Conservation (phyloP, 2,888 invertebrate species). For the Drosophila lacicola region DNA sequence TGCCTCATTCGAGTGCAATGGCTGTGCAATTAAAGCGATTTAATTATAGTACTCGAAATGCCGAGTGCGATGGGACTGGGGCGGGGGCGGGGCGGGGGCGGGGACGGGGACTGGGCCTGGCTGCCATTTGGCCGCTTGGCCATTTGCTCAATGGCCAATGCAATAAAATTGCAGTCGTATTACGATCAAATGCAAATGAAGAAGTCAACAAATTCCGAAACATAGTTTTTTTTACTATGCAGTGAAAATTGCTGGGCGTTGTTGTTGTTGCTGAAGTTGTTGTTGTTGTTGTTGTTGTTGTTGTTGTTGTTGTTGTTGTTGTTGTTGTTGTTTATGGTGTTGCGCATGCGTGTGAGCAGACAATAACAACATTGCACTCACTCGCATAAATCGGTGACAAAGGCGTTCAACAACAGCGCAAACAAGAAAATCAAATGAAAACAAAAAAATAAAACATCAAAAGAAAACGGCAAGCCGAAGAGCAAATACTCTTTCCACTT, state of each 20-base stretch:
- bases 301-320: not conserved
- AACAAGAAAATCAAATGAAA: conserved; percentile 16
- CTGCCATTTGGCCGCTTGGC: conserved; percentile 22
- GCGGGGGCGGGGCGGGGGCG: not conserved
- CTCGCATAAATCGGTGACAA: conserved; percentile 46
- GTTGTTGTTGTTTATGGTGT: conserved; percentile 17
- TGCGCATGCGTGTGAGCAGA: conserved; percentile 67
- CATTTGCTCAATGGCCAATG: conserved; percentile 30
- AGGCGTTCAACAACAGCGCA: conserved; percentile 25
- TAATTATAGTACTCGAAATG: conserved; percentile 61
- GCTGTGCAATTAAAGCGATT: conserved; percentile 65
- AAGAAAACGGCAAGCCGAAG: conserved; percentile 3
- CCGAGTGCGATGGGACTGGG: conserved; percentile 7
- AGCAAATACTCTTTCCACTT: not conserved
- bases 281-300: not conserved
- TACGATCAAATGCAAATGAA: conserved; percentile 67
- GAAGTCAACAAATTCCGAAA: conserved; percentile 42
- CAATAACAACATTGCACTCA: conserved; percentile 40
- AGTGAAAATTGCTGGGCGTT: conserved; percentile 33
- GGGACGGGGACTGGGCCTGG: conserved; percentile 3
- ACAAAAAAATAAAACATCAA: conserved; percentile 5
- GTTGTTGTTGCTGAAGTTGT: conserved; percentile 4
- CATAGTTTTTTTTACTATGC: conserved; percentile 7
- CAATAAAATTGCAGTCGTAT: conserved; percentile 18
- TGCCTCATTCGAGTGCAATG: conserved; percentile 57